These are phyloP conservation scores for Diacarnus erythraeanus DNA, from an alignment of 37 sponge, comb jelly and placozoan species.

Conservation along the genomic window DNA sequence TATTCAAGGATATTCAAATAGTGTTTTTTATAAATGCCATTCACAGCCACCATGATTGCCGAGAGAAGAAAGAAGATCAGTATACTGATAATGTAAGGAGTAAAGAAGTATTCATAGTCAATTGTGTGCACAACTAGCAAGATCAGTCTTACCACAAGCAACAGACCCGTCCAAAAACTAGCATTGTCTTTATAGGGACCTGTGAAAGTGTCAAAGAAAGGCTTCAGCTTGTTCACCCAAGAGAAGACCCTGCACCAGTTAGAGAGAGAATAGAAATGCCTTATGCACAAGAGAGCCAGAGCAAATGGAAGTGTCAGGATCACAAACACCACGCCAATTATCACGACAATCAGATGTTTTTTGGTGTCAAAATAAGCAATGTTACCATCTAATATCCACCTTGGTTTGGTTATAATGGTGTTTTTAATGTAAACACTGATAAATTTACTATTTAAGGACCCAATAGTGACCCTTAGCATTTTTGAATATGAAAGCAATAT, in stretches of 20 bases:
- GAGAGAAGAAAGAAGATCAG: background rate
- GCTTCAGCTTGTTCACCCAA: conserved; percentile 9
- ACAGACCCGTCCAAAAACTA: conserved; percentile 11
- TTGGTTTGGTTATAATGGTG: background rate
- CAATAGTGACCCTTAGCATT: conserved; percentile 9
- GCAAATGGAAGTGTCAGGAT: background rate
- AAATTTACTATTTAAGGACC: background rate
- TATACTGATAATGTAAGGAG: background rate
- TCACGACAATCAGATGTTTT: background rate
- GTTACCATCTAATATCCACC: conserved; percentile 29
- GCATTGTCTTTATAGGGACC: conserved; percentile 1
- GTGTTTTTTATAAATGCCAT: background rate
- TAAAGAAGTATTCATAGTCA: background rate
- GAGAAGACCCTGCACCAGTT: background rate
- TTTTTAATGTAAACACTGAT: background rate
- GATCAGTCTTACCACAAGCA: background rate
- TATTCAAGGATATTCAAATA: conserved; percentile 2
- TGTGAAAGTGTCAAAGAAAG: conserved; percentile 24
- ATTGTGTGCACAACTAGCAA: background rate
- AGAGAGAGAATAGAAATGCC: background rate
- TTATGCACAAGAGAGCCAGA: background rate
- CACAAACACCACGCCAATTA: background rate
- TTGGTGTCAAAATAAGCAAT: conserved; percentile 12
- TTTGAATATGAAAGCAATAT: conserved; percentile 23
- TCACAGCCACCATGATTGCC: background rate